Conservation (phyloP, 2,888 invertebrate species). For the Rhorus exstirpatorius region DNA sequence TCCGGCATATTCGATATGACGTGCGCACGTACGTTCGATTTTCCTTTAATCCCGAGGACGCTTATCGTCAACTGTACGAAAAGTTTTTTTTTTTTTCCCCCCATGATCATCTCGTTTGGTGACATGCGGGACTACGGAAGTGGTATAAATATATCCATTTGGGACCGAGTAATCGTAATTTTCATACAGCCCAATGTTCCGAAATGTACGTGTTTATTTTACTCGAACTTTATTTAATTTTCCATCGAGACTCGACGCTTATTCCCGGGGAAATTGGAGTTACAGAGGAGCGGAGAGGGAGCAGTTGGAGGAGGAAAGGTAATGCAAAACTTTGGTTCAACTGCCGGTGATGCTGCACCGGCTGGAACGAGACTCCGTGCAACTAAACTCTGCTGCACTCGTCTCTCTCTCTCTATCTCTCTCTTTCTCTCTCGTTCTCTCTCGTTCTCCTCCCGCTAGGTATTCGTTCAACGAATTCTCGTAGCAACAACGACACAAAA, state of each 20-base stretch:
- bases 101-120: background rate
- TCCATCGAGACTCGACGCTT: constrained; percentile 36
- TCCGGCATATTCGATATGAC: constrained; percentile 27
- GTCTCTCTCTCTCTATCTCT: constrained; percentile 17
- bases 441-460: background rate
- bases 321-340: constrained; percentile 66
- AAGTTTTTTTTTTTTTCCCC: too few species aligned
- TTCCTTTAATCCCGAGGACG: background rate
- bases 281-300: too few species aligned
- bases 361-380: constrained; percentile 60
- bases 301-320: constrained; percentile 2
- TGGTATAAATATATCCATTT: background rate
- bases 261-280: constrained; percentile 29
- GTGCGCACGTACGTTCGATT: constrained; percentile 37
- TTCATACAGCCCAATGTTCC: constrained; percentile 7
- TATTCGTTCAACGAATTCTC: constrained; percentile 52
- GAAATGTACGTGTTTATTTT: constrained; percentile 51
- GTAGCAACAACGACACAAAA: constrained; percentile 59
- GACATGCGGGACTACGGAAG: background rate
- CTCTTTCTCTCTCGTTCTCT: constrained; percentile 6
- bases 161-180: constrained; percentile 11
- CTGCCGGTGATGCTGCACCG: constrained; percentile 66
- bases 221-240: constrained; percentile 63
- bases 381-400: constrained; percentile 32
- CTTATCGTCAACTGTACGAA: too few species aligned